Evolutionary conservation across 2,888 invertebrate species (phyloP).

Genomic region (Chloromyia formosa): DNA sequence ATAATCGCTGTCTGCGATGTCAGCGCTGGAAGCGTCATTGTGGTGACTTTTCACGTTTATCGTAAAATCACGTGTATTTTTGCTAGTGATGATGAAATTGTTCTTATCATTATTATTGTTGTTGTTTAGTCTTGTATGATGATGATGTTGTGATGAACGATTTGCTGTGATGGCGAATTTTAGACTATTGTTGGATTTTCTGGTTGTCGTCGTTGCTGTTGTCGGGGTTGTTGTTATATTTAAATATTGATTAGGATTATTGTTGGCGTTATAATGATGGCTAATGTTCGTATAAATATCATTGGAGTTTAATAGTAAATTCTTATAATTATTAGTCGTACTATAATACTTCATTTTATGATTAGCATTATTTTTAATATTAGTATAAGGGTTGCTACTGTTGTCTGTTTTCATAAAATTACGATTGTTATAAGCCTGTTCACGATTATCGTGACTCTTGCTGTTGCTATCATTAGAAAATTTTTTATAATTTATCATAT

Average conservation of each 20-base stretch:
- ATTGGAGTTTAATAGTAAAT: slow-evolving; percentile 24
- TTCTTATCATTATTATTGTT: slow-evolving; percentile 45
- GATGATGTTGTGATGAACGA: not conserved
- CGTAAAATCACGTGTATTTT: not conserved
- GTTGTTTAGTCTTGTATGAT: not conserved
- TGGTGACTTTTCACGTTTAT: too few species aligned
- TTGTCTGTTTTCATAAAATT: slow-evolving; percentile 11
- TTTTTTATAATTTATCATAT: slow-evolving; percentile 36
- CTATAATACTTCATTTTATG: slow-evolving; percentile 31
- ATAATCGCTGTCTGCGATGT: too few species aligned
- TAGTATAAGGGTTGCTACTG: slow-evolving; percentile 3
- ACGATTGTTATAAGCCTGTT: slow-evolving; percentile 40
- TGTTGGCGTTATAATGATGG: slow-evolving; percentile 42
- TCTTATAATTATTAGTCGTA: slow-evolving; percentile 33
- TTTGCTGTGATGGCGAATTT: slow-evolving; percentile 44
- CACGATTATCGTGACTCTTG: slow-evolving; percentile 44
- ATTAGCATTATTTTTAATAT: slow-evolving; percentile 34
- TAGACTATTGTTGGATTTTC: slow-evolving; percentile 26
- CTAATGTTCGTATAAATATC: slow-evolving; percentile 44
- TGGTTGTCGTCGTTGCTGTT: slow-evolving; percentile 31
- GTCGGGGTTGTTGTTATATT: slow-evolving; percentile 11
- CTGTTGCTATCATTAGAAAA: too few species aligned
- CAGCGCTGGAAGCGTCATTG: too few species aligned
- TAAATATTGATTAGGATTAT: slow-evolving; percentile 34
- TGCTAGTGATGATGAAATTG: slow-evolving; percentile 10